Conservation (phyloP, 2,113 vertebrate genomes). For the Pseudorhombus dupliciocellatus region DNA sequence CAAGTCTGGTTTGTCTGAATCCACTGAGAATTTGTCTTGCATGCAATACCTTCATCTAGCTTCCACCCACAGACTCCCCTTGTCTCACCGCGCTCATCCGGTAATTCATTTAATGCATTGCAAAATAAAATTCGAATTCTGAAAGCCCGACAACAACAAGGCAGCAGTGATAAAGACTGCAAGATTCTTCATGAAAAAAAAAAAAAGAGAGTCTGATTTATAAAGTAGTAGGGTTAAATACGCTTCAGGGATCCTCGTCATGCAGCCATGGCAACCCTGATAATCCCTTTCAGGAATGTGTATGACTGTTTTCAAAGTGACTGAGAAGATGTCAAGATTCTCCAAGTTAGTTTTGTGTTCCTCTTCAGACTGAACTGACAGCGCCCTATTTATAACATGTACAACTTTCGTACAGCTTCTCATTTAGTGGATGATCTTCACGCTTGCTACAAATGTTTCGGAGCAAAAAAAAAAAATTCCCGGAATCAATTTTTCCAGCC, state of each 20-base stretch:
- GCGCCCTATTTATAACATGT: constrained; percentile 10
- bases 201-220: constrained; percentile 62
- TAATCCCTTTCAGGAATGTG: constrained; percentile 48
- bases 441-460: constrained; percentile 26
- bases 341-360: constrained; percentile 17
- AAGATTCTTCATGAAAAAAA: constrained; percentile 52
- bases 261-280: constrained; percentile 57
- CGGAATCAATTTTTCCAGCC: constrained; percentile 27
- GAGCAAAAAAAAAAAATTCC: constrained; percentile 7
- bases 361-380: constrained; percentile 22
- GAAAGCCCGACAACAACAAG: constrained; percentile 68
- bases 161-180: constrained; percentile 46
- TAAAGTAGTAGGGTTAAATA: constrained; percentile 41
- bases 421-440: constrained; percentile 28
- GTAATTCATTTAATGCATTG: constrained; percentile 72
- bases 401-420: background rate
- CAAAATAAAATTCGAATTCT: constrained; percentile 73
- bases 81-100: constrained; percentile 39
- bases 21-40: constrained; percentile 35
- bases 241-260: constrained; percentile 36
- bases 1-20: constrained; percentile 36
- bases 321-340: constrained; percentile 28
- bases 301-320: constrained; percentile 27
- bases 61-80: constrained; percentile 54
- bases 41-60: constrained; percentile 53